Base-by-base conservation (phyloP, 2,888 invertebrate genomes). In the Epinotia demarniana region DNA sequence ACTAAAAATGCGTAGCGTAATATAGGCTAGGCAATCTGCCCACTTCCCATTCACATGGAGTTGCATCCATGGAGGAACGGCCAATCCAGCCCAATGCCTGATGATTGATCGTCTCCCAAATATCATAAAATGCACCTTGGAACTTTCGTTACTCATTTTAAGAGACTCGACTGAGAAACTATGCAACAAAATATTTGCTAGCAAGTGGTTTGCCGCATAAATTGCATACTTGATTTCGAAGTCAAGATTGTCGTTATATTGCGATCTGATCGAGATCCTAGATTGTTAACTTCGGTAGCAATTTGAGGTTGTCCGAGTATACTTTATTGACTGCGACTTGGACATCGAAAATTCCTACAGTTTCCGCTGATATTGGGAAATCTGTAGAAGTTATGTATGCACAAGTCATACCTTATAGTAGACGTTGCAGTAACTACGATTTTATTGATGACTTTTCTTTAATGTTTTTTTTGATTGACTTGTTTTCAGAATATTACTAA, bases 231-330 rank as follows among this genome's bases (percentile, higher is more conserved):
- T 77, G 84, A 85, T 86, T 81, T 78, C 75, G 77, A 78, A 75
- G 82, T 80, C 79, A 81, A 85, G 77, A 77, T 79, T 86, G 89
- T 87, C 87, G 84, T 82, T 84, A 81, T 84, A 81, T 81, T 82
- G 81, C 80, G 86, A 87, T 87, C 82, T 79, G 84, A 87, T 89
- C 85, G 81, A 79, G 82, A 83, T 85, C 86, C 83, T 83, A 81
- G 86, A 89, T 89, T 84, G 83, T 86, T 85, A 86, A 87, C 85
- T 87, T 87, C 86, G 85, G 86, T 86, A 84, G 85, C 87, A 87
- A 89, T 91, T 89, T 86, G 83, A 89, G 86, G 83, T 83, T 85
- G 83, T 85, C 79, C 79, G 83, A 84, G 86, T 87, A 82, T 85
- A 84, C 84, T 84, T 86, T 88, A 86, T 86, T 82, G 79, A 83